Percentiles rank a stretch among this genome's conserved stretches.
phyloP scores from a whole-genome alignment of 2,888 invertebrate species.

The Hyalella azteca region DNA sequence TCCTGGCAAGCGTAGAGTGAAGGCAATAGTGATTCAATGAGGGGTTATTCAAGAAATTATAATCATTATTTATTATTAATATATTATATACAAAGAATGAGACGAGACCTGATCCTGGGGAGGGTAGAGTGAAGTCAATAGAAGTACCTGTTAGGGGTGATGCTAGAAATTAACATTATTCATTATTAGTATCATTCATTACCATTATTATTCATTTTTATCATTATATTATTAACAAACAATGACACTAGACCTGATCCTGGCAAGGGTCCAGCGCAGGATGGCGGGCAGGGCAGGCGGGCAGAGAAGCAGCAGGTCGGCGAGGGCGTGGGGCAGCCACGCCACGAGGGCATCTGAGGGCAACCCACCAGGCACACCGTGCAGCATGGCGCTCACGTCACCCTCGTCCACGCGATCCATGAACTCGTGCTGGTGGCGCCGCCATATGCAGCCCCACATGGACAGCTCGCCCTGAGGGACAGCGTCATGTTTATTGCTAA shows the following conservation, averaged over 20 bases:
- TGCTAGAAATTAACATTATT: neutral
- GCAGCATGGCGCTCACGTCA: slow-evolving; percentile 45
- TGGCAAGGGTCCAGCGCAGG: slow-evolving; percentile 45
- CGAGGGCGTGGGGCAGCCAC: slow-evolving; percentile 52
- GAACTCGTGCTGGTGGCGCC: slow-evolving; percentile 56
- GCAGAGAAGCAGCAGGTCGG: slow-evolving; percentile 49
- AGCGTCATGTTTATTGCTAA: slow-evolving; percentile 2
- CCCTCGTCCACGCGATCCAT: slow-evolving; percentile 23
- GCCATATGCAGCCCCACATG: slow-evolving; percentile 53
- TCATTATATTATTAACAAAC: neutral
- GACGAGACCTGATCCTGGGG: neutral
- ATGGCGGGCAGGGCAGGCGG: slow-evolving; percentile 47
- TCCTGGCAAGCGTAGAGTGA: no score
- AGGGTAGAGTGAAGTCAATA: neutral
- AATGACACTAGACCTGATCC: slow-evolving; percentile 45
- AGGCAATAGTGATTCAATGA: no score
- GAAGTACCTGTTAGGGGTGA: neutral
- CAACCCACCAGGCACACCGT: slow-evolving; percentile 41
- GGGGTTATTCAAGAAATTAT: no score
- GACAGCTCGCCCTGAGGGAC: slow-evolving; percentile 51
- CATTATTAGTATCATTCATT: neutral
- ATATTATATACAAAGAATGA: no score
- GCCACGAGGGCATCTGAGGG: slow-evolving; percentile 41
- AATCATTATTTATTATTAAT: no score
- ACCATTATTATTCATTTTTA: neutral